Percentiles rank a stretch among this genome's conserved stretches.
Conservation (phyloP, 1,140 invertebrate genomes). For the Drosophila nigromelanica region DNA sequence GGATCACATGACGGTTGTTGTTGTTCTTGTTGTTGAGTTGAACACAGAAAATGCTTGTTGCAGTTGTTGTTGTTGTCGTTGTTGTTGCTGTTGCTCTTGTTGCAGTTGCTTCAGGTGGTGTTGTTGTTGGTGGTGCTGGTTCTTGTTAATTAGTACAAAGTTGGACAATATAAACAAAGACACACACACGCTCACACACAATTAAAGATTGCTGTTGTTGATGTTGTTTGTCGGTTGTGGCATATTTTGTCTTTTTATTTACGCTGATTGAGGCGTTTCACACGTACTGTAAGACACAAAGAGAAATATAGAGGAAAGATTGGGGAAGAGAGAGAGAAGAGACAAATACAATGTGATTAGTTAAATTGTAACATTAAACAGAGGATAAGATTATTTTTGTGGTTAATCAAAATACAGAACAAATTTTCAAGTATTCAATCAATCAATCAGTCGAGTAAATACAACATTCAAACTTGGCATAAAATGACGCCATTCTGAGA, state of each 20-base stretch:
- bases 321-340: slow-evolving; percentile 45
- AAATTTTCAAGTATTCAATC: slow-evolving; percentile 54
- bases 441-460: slow-evolving; percentile 49
- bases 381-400: slow-evolving; percentile 29
- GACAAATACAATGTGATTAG: slow-evolving; percentile 72
- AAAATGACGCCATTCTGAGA: not conserved
- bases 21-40: slow-evolving; percentile 24
- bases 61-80: slow-evolving; percentile 13
- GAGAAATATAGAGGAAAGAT: slow-evolving; percentile 47
- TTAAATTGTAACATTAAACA: slow-evolving; percentile 52
- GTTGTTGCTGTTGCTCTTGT: slow-evolving; percentile 15
- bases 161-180: slow-evolving; percentile 50
- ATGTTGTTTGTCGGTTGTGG: slow-evolving; percentile 45
- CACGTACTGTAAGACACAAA: slow-evolving; percentile 83
- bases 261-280: slow-evolving; percentile 84
- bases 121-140: slow-evolving; percentile 33
- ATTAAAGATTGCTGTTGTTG: slow-evolving; percentile 53
- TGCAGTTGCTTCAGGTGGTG: slow-evolving; percentile 24
- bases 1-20: slow-evolving; percentile 22
- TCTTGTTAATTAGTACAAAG: slow-evolving; percentile 65
- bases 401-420: slow-evolving; percentile 47
- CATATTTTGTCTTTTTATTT: slow-evolving; percentile 80
- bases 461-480: slow-evolving; percentile 64
- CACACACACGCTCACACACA: slow-evolving; percentile 48
- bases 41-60: slow-evolving; percentile 25